These are phyloP conservation scores for Zosterops japonicus DNA, from an alignment of 2,113 vertebrate genomes.

Conservation along the genomic window DNA sequence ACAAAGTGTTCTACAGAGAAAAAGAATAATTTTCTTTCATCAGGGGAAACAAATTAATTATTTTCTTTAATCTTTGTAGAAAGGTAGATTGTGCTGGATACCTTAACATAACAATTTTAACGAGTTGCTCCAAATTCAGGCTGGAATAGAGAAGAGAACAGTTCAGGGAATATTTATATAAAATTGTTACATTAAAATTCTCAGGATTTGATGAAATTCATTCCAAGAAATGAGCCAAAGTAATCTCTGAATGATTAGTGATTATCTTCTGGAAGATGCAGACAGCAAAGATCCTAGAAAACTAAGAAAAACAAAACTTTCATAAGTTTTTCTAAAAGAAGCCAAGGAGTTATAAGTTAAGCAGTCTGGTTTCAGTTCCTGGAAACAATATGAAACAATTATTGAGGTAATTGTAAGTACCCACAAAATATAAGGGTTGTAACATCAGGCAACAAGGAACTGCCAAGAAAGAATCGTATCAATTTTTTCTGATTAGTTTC, in stretches of 20 bases:
- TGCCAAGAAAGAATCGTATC: not conserved
- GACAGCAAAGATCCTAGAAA: not conserved
- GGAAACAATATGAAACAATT: not conserved
- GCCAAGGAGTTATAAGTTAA: not conserved
- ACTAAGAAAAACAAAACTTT: not conserved
- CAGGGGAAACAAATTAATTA: not conserved
- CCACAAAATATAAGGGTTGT: not conserved
- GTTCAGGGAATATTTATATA: not conserved
- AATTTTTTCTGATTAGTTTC: not conserved
- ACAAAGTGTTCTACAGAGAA: not conserved
- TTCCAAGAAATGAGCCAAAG: not conserved
- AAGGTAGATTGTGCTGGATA: not conserved
- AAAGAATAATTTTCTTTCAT: not conserved
- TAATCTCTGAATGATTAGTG: not conserved
- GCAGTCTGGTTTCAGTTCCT: not conserved
- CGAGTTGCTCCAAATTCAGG: not conserved
- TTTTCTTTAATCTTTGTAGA: not conserved
- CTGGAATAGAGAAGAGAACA: not conserved
- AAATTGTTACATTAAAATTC: not conserved
- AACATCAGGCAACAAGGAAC: not conserved
- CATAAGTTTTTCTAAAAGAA: not conserved
- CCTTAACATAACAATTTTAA: constrained; percentile 1
- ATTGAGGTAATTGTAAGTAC: not conserved
- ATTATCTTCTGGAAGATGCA: not conserved
- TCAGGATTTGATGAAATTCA: not conserved